Evolutionary conservation across 2,888 invertebrate species (phyloP).

Genomic region (Pilophorus perplexus): DNA sequence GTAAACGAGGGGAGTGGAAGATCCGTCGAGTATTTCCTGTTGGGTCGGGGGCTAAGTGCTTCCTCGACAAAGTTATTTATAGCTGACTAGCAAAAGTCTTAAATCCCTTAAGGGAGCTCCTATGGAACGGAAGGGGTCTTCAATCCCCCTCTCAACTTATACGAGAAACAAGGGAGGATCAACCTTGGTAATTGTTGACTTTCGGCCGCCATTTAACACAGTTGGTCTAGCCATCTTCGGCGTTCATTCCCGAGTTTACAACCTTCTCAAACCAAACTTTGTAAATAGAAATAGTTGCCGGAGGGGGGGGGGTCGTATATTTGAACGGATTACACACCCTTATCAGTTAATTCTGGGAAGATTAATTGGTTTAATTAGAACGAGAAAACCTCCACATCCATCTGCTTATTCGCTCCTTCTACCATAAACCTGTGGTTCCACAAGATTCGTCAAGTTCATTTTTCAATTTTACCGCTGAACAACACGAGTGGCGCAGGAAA

Average conservation of each 20-base stretch:
- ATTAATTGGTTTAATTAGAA: no score
- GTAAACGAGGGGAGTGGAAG: conserved; percentile 8
- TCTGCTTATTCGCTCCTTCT: no score
- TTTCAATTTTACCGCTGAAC: no score
- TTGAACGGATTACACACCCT: neutral
- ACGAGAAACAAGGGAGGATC: conserved; percentile 25
- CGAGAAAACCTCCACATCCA: no score
- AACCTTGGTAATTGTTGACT: conserved; percentile 35
- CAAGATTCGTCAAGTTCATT: no score
- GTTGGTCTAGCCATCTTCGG: conserved; percentile 30
- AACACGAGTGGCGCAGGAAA: no score
- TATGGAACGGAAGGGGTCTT: neutral
- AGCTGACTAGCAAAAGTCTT: conserved; percentile 27
- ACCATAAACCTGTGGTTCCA: no score
- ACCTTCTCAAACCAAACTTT: conserved; percentile 13
- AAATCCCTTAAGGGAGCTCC: conserved; percentile 14
- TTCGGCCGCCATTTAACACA: conserved; percentile 30
- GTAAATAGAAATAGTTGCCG: conserved; percentile 18
- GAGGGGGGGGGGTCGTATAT: conserved; percentile 8
- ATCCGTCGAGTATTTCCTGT: conserved; percentile 17
- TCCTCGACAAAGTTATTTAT: conserved; percentile 17
- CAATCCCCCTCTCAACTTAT: conserved; percentile 21
- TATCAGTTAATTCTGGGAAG: no score
- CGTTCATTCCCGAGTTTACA: conserved; percentile 15
- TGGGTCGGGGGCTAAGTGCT: neutral